Conservation (phyloP, 2,888 invertebrate species). For the Tryphoninae sp. region DNA sequence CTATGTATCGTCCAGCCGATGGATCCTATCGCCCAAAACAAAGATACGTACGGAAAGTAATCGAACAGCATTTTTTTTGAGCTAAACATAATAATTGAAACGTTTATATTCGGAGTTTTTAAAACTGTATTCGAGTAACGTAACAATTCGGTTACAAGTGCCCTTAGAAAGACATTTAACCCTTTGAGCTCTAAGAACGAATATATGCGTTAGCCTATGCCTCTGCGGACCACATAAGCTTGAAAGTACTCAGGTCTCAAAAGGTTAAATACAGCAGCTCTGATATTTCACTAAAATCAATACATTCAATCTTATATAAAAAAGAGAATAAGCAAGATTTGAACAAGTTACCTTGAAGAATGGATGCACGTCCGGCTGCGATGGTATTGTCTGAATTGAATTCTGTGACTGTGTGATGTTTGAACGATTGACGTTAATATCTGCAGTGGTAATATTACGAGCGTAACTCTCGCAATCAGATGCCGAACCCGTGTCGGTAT, state of each 20-base stretch:
- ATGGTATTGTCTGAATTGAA: conserved; percentile 82
- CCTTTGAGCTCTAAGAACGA: too few relatives aligned
- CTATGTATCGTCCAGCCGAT: conserved; percentile 92
- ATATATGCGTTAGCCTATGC: too few relatives aligned
- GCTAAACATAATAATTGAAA: neutral
- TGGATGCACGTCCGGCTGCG: conserved; percentile 83
- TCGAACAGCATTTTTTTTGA: neutral
- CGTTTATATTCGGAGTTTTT: neutral
- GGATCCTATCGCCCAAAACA: conserved; percentile 85
- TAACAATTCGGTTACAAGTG: neutral
- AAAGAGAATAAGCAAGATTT: neutral
- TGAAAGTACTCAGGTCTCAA: too few relatives aligned
- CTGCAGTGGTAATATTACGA: conserved; percentile 82
- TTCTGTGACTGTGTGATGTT: conserved; percentile 82
- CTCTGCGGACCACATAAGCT: too few relatives aligned
- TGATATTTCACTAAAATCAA: too few relatives aligned
- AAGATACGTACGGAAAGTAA: neutral
- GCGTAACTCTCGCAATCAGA: conserved; percentile 85
- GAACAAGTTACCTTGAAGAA: conserved; percentile 82
- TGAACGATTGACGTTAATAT: conserved; percentile 78
- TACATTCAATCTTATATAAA: too few relatives aligned
- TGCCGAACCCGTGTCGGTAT: conserved; percentile 82
- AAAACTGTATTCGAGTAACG: neutral
- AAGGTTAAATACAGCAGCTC: too few relatives aligned
- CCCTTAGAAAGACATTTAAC: too few relatives aligned